Evolutionary conservation across 2,888 invertebrate genomes (phyloP).

Genomic region (Anagyrus pseudococci): DNA sequence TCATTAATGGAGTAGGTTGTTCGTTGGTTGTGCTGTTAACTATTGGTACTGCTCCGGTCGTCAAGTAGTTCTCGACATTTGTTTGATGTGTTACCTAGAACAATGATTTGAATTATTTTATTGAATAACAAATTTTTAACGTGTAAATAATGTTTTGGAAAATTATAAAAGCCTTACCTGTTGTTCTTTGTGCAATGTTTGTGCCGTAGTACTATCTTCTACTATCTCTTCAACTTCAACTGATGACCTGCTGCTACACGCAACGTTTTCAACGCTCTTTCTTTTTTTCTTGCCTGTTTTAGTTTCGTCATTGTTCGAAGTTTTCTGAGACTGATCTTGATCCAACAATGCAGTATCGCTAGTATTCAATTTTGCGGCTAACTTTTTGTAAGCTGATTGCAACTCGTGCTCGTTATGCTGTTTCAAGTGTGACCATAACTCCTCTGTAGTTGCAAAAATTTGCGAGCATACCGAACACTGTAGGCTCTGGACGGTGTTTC

Average conservation of each 20-base stretch:
- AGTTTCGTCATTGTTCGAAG: slow-evolving; percentile 17
- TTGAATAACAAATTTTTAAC: neutral
- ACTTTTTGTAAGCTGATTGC: slow-evolving; percentile 43
- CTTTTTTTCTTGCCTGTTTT: slow-evolving; percentile 15
- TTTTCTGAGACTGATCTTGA: neutral
- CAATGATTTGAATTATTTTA: neutral
- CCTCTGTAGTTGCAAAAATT: slow-evolving; percentile 40
- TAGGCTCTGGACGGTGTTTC: slow-evolving; percentile 2
- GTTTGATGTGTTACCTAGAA: slow-evolving; percentile 8
- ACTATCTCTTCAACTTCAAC: neutral
- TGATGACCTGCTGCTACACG: neutral
- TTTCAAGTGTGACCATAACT: slow-evolving; percentile 49
- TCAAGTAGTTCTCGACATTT: neutral
- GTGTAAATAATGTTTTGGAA: neutral
- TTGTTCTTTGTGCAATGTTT: neutral
- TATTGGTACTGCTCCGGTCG: no score
- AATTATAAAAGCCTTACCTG: slow-evolving; percentile 5
- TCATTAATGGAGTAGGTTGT: slow-evolving; percentile 19
- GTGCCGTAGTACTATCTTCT: neutral
- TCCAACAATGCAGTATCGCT: neutral
- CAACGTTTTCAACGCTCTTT: slow-evolving; percentile 26
- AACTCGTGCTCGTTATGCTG: slow-evolving; percentile 49
- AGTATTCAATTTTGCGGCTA: slow-evolving; percentile 16
- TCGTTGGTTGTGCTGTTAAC: neutral
- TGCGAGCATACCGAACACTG: slow-evolving; percentile 48